Conservation (phyloP, 1,140 invertebrate species). For the Euborellia annulipes region DNA sequence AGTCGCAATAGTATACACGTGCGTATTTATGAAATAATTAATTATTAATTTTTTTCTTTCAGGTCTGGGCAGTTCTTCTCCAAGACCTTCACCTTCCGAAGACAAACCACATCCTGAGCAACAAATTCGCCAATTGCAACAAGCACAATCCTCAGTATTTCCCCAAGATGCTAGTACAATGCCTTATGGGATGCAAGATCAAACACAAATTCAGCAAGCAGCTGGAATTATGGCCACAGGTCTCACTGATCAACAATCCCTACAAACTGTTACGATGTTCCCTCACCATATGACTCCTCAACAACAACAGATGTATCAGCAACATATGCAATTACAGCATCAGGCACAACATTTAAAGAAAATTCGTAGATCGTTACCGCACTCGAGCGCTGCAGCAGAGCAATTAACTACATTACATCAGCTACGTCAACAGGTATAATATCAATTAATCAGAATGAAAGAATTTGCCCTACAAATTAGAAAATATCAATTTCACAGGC, state of each 20-base stretch:
- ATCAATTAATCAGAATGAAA: too few species aligned
- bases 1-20: too few species aligned
- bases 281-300: constrained; percentile 24
- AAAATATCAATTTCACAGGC: too few species aligned
- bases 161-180: neutral
- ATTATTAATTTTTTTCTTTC: constrained; percentile 13
- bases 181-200: neutral
- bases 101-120: constrained; percentile 20
- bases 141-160: neutral
- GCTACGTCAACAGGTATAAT: neutral
- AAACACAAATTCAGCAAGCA: neutral
- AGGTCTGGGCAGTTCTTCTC: constrained; percentile 26
- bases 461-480: too few species aligned
- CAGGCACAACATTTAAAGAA: constrained; percentile 30
- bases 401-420: constrained; percentile 3
- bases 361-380: constrained; percentile 24
- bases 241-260: constrained; percentile 2
- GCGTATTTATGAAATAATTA: too few species aligned
- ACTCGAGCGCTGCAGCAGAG: constrained; percentile 10
- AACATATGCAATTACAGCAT: constrained; percentile 31
- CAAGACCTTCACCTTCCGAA: constrained; percentile 26
- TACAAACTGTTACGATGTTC: constrained; percentile 12
- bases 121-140: constrained; percentile 3
- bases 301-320: constrained; percentile 30
- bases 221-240: neutral